phyloP scores from a whole-genome alignment of 1,140 invertebrate genomes.

The Stegodyphus dumicola region DNA sequence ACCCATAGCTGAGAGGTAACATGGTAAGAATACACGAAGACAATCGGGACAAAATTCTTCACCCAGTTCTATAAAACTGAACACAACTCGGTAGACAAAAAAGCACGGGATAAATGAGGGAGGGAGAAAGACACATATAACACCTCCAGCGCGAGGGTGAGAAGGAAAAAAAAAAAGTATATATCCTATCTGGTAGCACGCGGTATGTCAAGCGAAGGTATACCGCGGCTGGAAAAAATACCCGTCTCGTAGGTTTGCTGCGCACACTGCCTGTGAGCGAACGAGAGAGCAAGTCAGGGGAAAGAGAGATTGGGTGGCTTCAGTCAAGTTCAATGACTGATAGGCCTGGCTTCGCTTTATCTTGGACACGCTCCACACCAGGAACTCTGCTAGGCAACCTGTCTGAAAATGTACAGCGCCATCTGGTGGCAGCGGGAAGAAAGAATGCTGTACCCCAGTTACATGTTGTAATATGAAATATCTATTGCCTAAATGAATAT shows the following conservation, averaged over 20 bases:
- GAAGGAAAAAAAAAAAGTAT: neutral
- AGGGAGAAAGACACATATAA: neutral
- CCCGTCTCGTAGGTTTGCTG: slow-evolving; percentile 16
- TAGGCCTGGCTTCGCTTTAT: slow-evolving; percentile 34
- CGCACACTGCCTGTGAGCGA: slow-evolving; percentile 15
- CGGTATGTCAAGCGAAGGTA: slow-evolving; percentile 32
- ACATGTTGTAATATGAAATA: too few relatives aligned
- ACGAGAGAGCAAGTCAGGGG: neutral
- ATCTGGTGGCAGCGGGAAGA: neutral
- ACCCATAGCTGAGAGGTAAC: slow-evolving; percentile 58
- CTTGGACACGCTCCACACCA: neutral
- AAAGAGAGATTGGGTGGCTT: slow-evolving; percentile 9
- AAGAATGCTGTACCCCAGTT: too few relatives aligned
- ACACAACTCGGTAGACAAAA: neutral
- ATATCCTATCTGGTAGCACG: slow-evolving; percentile 14
- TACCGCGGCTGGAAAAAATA: slow-evolving; percentile 15
- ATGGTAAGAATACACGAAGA: neutral
- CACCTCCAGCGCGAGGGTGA: neutral
- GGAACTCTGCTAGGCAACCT: slow-evolving; percentile 9
- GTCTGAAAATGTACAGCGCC: neutral
- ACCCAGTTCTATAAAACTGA: neutral
- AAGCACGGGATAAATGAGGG: neutral
- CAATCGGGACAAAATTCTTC: neutral
- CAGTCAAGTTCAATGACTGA: slow-evolving; percentile 58
- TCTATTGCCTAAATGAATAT: too few relatives aligned